Evolutionary conservation across 2,797 vertebrate genomes (phyloP), one percentile per base, ranked within the genome.

Genomic region (Paramormyrops hopkinsi): DNA sequence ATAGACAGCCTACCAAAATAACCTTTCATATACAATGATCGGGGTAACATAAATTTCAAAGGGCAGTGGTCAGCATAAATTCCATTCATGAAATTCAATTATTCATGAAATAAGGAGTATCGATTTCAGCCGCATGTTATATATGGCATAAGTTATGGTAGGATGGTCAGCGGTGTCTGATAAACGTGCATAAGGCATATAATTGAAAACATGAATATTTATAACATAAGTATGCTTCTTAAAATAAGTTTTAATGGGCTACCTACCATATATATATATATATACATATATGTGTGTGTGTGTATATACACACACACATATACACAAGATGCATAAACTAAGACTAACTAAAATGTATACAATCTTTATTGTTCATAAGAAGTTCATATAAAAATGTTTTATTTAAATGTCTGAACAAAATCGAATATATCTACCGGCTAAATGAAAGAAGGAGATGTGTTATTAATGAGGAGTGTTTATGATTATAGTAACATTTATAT

Each of bases 11-110:
- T 84, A 84, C 50, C 17, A 84, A 50, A 84, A 84, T 50, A 91
- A 89, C 91, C 90, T 91, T 44, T 90, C 91, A 25, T 91, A 89
- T 89, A 91, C 90, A 84, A 29, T 84, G n/a, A 51, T 84, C 33
- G 90, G 84, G 56, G 88, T 87, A 54, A 90, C 91, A 90, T 90
- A 90, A 8, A 91, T 94, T 94, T 94, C 93, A 88, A 92, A 93
- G 91, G 91, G 91, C 56, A 91, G 93, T 92, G 93, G 91, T 89
- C 90, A 92, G 93, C 92, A 92, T 92, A 90, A 91, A 91, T 12
- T 90, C 90, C 92, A 93, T 93, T 93, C 91, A 73, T 73, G 65
- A 90, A 91, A 91, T 12, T 90, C 90, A 92, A 93, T 93, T 93
- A 91, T 48, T 48, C 44, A 50, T 84, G 82, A 84, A 48, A 48